Evolutionary conservation across 2,797 vertebrate species (phyloP).

Genomic region (Aeoliscus strigatus): DNA sequence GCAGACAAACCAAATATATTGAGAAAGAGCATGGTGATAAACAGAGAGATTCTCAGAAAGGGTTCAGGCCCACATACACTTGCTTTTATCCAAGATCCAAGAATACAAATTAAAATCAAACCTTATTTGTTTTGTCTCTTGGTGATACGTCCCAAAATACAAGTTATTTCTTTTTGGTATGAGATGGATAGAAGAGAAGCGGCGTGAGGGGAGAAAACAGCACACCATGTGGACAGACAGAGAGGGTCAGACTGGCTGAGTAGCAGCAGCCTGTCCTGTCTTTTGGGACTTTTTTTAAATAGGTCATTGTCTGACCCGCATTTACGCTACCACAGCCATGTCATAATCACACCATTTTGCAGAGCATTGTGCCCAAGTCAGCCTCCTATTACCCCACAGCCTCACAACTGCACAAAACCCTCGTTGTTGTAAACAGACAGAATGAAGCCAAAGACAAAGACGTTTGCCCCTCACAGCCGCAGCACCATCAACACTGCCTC

Average conservation of each 20-base stretch:
- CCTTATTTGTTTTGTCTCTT: no score
- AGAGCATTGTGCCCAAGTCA: conserved; percentile 41
- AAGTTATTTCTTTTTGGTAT: no score
- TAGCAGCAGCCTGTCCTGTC: conserved; percentile 39
- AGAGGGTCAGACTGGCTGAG: conserved; percentile 53
- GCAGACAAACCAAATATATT: conserved; percentile 59
- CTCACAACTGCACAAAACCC: conserved; percentile 34
- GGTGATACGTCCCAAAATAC: no score
- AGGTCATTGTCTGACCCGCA: conserved; percentile 71
- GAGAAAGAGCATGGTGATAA: conserved; percentile 48
- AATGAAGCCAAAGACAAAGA: conserved; percentile 18
- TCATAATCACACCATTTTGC: conserved; percentile 67
- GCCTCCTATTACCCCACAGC: conserved; percentile 47
- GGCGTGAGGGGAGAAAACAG: conserved; percentile 1
- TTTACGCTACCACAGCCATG: conserved; percentile 52
- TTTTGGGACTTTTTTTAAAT: conserved; percentile 64
- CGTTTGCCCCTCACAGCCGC: conserved; percentile 17
- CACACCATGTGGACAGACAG: conserved; percentile 27
- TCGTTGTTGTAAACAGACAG: conserved; percentile 27
- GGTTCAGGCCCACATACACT: no score
- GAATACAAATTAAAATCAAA: no score
- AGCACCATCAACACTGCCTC: conserved; percentile 18
- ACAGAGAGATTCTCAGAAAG: conserved; percentile 14
- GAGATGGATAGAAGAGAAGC: no score
- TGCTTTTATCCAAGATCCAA: no score